Percentiles rank a stretch among this genome's conserved stretches.
phyloP scores from a whole-genome alignment of 2,797 vertebrate species.

The Meriones psammophilus region DNA sequence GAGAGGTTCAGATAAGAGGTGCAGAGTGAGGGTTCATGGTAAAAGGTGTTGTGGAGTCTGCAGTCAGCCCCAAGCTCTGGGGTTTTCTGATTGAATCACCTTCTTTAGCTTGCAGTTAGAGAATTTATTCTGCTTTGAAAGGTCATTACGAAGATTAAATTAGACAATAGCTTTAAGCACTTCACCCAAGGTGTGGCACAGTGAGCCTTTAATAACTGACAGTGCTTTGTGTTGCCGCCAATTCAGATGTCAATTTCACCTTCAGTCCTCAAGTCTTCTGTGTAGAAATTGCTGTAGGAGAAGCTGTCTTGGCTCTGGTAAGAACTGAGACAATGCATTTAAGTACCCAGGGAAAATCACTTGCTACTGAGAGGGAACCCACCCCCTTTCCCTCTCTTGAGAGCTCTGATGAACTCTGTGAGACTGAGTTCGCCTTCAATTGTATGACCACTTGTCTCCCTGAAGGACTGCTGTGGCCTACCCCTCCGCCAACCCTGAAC shows the following conservation, averaged over 20 bases:
- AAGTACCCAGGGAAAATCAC: background rate
- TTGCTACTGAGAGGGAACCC: background rate
- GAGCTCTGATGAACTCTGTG: background rate
- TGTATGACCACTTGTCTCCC: background rate
- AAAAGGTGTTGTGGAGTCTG: background rate
- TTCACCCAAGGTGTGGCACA: background rate
- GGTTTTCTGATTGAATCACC: background rate
- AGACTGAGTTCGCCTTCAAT: background rate
- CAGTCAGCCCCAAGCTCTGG: background rate
- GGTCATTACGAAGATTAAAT: background rate
- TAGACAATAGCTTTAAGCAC: background rate
- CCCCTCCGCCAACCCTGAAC: background rate
- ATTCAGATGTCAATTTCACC: background rate
- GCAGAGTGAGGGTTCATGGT: accelerated
- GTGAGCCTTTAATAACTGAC: background rate
- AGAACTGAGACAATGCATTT: background rate
- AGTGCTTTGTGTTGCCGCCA: background rate
- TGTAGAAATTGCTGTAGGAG: background rate
- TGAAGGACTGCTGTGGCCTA: background rate
- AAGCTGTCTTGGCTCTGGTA: background rate
- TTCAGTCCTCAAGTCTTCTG: background rate
- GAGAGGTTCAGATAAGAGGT: background rate
- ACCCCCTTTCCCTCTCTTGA: background rate
- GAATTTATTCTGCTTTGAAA: constrained; percentile 21
- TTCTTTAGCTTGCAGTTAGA: background rate